These are phyloP conservation scores for Contarinia nasturtii DNA, from an alignment of 1,140 invertebrate genomes.

Conservation along the genomic window DNA sequence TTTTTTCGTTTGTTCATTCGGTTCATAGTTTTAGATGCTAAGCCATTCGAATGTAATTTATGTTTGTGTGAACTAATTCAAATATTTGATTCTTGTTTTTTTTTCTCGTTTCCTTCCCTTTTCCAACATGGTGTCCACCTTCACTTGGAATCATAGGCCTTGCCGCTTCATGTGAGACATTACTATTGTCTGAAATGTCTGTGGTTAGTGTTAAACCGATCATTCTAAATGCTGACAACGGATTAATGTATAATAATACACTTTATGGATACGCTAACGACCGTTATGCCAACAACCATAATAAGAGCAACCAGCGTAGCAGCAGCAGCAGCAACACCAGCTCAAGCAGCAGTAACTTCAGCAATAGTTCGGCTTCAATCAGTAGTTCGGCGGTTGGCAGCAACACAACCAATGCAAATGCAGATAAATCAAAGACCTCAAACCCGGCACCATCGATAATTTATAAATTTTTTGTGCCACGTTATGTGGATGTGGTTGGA, in stretches of 20 bases:
- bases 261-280: slow-evolving; percentile 7
- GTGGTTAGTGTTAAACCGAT: slow-evolving; percentile 14
- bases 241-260: slow-evolving; percentile 13
- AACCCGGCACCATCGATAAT: slow-evolving; percentile 5
- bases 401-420: slow-evolving; percentile 4
- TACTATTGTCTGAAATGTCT: slow-evolving; percentile 18
- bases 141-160: slow-evolving; percentile 20
- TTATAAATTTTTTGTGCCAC: slow-evolving; percentile 26
- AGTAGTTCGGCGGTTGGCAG: slow-evolving; percentile 5
- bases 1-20: not conserved
- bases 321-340: not conserved
- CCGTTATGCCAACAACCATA: not conserved
- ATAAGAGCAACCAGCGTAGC: slow-evolving; percentile 2
- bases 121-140: no score
- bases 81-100: not conserved
- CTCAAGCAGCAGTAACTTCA: slow-evolving; percentile 1
- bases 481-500: slow-evolving; percentile 13
- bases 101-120: not conserved
- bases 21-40: not conserved
- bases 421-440: not conserved
- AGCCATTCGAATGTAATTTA: not conserved
- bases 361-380: slow-evolving; percentile 7
- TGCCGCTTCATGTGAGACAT: slow-evolving; percentile 26
- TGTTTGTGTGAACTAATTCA: not conserved
- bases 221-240: slow-evolving; percentile 12